phyloP scores from a whole-genome alignment of 2,888 invertebrate genomes.

The Coremacera marginata region DNA sequence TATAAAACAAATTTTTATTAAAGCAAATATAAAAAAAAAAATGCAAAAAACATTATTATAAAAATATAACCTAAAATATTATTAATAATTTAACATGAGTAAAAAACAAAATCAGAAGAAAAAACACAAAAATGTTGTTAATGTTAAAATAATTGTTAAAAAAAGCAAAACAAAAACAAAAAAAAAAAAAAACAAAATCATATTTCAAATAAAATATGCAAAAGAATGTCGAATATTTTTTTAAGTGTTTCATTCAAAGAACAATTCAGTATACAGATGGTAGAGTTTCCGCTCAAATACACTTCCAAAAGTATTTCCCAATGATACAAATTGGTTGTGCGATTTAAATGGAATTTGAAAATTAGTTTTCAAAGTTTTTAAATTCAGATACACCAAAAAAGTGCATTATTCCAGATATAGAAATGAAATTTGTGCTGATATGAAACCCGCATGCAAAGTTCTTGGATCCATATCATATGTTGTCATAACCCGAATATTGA shows the following conservation, averaged over 20 bases:
- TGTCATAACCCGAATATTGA: too few species aligned
- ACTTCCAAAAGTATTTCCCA: too few species aligned
- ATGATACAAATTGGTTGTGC: too few species aligned
- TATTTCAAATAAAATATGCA: slow-evolving; percentile 66
- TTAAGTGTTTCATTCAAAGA: background rate
- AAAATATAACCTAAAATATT: slow-evolving; percentile 45
- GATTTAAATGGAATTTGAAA: too few species aligned
- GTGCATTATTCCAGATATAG: too few species aligned
- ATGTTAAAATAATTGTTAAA: slow-evolving; percentile 70
- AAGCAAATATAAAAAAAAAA: slow-evolving; percentile 39
- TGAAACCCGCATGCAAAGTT: too few species aligned
- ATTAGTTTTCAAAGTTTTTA: too few species aligned
- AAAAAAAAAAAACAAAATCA: slow-evolving; percentile 51
- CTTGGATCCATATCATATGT: too few species aligned
- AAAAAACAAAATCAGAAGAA: slow-evolving; percentile 55
- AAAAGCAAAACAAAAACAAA: slow-evolving; percentile 63
- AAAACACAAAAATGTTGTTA: slow-evolving; percentile 66
- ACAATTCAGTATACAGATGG: too few species aligned
- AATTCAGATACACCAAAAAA: too few species aligned
- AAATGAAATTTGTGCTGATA: too few species aligned
- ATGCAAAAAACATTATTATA: slow-evolving; percentile 40
- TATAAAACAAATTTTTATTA: slow-evolving; percentile 41
- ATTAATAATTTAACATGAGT: slow-evolving; percentile 32
- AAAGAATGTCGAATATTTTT: slow-evolving; percentile 46
- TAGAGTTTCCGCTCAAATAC: too few species aligned